A percentile compares a stretch with the other conserved stretches of the same genome.
phyloP scores from a whole-genome alignment of 2,113 vertebrate species.

The Odontophorus gujanensis region DNA sequence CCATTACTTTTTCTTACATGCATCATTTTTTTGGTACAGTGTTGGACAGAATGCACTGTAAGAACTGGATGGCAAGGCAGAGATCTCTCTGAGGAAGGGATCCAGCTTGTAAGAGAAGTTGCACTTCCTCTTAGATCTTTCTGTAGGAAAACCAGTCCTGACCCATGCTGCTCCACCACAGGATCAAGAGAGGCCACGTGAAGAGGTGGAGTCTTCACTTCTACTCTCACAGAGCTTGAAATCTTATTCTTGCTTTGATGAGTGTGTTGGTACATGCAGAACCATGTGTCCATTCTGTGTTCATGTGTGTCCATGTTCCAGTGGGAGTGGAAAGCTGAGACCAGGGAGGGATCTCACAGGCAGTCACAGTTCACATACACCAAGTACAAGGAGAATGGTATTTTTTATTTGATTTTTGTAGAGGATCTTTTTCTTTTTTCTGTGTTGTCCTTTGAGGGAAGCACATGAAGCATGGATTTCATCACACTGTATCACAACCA shows the following conservation, averaged over 20 bases:
- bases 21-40: neutral
- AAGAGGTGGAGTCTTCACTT: neutral
- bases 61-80: neutral
- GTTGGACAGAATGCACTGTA: neutral
- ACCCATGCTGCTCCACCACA: neutral
- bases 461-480: neutral
- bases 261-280: neutral
- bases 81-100: neutral
- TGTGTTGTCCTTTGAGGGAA: neutral
- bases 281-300: neutral
- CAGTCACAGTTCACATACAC: conserved; percentile 5
- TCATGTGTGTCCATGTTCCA: accelerated
- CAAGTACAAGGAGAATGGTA: neutral
- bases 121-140: neutral
- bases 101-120: neutral
- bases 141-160: neutral
- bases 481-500: conserved; percentile 3
- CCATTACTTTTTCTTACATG: neutral
- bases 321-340: neutral
- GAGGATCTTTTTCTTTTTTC: neutral
- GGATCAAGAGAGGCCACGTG: neutral
- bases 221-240: neutral
- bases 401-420: conserved; percentile 21
- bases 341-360: neutral
- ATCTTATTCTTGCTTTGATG: neutral